phyloP scores from a whole-genome alignment of 2,888 invertebrate species.

The Stenodera caucasica region DNA sequence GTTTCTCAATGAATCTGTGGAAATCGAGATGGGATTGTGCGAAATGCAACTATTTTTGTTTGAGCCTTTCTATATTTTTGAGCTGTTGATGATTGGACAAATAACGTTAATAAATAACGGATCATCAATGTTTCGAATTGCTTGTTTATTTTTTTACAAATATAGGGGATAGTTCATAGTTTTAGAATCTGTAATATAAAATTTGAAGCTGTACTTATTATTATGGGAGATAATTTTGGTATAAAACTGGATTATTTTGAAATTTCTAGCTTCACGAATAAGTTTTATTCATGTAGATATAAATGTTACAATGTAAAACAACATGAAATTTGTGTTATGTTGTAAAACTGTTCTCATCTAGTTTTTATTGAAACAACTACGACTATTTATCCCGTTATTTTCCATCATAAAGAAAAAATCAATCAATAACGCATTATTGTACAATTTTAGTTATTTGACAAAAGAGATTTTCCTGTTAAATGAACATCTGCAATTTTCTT shows the following conservation, averaged over 20 bases:
- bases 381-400: too few relatives aligned
- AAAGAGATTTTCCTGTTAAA: not conserved
- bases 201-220: not conserved
- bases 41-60: too few relatives aligned
- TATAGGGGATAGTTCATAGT: too few relatives aligned
- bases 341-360: not conserved
- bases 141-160: too few relatives aligned
- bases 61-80: not conserved
- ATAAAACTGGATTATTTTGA: not conserved
- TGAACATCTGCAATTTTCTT: not conserved
- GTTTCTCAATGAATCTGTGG: too few relatives aligned
- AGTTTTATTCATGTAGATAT: not conserved
- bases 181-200: not conserved
- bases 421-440: too few relatives aligned
- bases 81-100: not conserved
- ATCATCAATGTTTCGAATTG: not conserved
- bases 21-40: too few relatives aligned
- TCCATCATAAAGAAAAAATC: too few relatives aligned
- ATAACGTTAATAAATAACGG: not conserved
- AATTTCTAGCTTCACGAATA: not conserved
- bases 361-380: not conserved
- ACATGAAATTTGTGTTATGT: not conserved
- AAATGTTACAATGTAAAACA: not conserved
- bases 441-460: not conserved
- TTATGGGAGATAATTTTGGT: not conserved